phyloP scores from a whole-genome alignment of 2,797 vertebrate species.

The Micrastur ruficollis region DNA sequence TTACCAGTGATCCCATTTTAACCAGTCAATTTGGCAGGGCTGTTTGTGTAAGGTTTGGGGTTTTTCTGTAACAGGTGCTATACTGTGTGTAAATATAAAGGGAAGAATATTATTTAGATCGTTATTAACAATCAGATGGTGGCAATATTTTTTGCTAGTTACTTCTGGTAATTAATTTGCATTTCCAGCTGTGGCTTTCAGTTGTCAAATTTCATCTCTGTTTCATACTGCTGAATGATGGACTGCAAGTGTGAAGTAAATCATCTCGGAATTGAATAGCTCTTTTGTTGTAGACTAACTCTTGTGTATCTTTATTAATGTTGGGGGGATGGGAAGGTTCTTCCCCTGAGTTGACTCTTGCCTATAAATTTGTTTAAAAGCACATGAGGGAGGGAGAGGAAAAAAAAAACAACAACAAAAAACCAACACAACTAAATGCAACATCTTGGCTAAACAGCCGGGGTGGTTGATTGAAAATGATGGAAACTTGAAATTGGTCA shows the following conservation, averaged over 20 bases:
- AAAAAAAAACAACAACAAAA: not conserved
- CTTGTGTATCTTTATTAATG: slow-evolving; percentile 21
- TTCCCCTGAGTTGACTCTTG: slow-evolving; percentile 36
- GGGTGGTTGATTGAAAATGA: slow-evolving; percentile 18
- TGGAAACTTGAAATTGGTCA: slow-evolving; percentile 73
- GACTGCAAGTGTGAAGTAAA: slow-evolving; percentile 24
- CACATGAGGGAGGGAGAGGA: not conserved
- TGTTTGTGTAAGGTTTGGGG: slow-evolving; percentile 46
- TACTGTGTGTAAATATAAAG: slow-evolving; percentile 71
- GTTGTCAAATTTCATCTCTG: slow-evolving; percentile 46
- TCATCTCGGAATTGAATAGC: slow-evolving; percentile 42
- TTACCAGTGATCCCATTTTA: slow-evolving; percentile 56
- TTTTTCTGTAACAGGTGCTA: slow-evolving; percentile 74
- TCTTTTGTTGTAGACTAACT: slow-evolving; percentile 17
- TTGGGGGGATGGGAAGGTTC: not conserved
- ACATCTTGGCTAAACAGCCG: slow-evolving; percentile 21
- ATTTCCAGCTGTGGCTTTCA: slow-evolving; percentile 59
- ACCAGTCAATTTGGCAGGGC: slow-evolving; percentile 41
- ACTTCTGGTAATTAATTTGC: slow-evolving; percentile 40
- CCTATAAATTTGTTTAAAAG: slow-evolving; percentile 47
- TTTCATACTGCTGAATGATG: slow-evolving; percentile 35
- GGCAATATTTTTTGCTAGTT: slow-evolving; percentile 55
- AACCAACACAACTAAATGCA: not conserved
- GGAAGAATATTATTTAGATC: slow-evolving; percentile 49
- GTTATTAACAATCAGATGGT: slow-evolving; percentile 58